These are phyloP conservation scores for Adoxophyes honmai DNA, from an alignment of 1,140 invertebrate species.

Conservation along the genomic window DNA sequence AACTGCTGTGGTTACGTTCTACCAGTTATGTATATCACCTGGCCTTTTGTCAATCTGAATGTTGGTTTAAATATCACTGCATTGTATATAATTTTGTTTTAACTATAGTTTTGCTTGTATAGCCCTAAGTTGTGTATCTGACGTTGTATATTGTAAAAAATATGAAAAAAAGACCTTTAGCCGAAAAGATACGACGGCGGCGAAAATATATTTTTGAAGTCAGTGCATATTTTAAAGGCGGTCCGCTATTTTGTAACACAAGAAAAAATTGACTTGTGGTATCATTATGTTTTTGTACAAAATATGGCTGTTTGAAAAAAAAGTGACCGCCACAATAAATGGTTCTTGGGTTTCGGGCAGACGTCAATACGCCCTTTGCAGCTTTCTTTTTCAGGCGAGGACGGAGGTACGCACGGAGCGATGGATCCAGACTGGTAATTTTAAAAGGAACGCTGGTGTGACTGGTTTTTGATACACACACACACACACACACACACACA, in stretches of 20 bases:
- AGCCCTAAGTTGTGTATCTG: constrained; percentile 35
- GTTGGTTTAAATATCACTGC: neutral
- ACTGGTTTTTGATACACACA: too few species aligned
- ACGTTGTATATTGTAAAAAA: constrained; percentile 48
- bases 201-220: constrained; percentile 60
- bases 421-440: too few species aligned
- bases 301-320: constrained; percentile 34
- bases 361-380: neutral
- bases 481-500: too few species aligned
- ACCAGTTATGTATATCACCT: too few species aligned
- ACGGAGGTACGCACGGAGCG: too few species aligned
- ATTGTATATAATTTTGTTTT: constrained; percentile 2
- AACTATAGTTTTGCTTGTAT: neutral
- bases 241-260: constrained; percentile 58
- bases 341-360: constrained; percentile 26
- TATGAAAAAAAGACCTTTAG: constrained; percentile 26
- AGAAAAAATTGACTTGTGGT: constrained; percentile 64
- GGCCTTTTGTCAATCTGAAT: neutral
- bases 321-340: constrained; percentile 59
- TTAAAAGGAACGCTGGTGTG: too few species aligned
- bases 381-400: too few species aligned
- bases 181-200: constrained; percentile 44
- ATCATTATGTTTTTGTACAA: constrained; percentile 51
- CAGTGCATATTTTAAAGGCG: constrained; percentile 55
- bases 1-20: too few species aligned